Evolutionary conservation across 2,113 vertebrate genomes (phyloP).

Genomic region (Halcyon senegalensis): DNA sequence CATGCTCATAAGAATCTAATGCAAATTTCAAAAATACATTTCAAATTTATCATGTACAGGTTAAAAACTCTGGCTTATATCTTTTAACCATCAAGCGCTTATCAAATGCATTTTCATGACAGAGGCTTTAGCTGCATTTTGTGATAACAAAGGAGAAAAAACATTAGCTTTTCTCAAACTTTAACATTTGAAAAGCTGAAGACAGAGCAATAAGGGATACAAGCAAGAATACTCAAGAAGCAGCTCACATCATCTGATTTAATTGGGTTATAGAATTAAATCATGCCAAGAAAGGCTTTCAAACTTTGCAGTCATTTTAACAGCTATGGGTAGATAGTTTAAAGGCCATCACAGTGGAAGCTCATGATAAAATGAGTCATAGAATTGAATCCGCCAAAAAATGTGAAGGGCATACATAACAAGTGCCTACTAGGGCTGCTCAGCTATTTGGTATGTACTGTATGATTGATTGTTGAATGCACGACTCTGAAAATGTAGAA

Average conservation of each 20-base stretch:
- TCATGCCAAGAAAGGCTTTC: conserved; percentile 13
- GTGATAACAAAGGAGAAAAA: neutral
- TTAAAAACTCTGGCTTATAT: neutral
- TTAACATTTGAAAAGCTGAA: neutral
- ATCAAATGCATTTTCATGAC: neutral
- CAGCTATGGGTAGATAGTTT: conserved; percentile 43
- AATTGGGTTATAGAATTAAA: conserved; percentile 58
- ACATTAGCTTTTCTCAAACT: neutral
- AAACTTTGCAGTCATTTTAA: conserved; percentile 54
- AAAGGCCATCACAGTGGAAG: conserved; percentile 64
- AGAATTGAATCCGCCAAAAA: conserved; percentile 27
- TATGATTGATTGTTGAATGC: neutral
- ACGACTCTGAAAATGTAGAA: neutral
- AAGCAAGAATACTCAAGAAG: neutral
- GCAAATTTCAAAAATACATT: neutral
- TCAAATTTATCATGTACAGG: neutral
- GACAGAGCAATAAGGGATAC: neutral
- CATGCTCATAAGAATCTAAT: neutral
- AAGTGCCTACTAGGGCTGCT: neutral
- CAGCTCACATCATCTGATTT: conserved; percentile 28
- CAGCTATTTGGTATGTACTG: neutral
- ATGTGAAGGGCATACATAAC: conserved; percentile 20
- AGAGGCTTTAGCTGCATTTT: neutral
- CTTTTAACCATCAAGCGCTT: neutral
- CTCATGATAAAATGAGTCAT: conserved; percentile 55